Conservation (phyloP, 2,113 vertebrate genomes). For the Nettapus auritus region DNA sequence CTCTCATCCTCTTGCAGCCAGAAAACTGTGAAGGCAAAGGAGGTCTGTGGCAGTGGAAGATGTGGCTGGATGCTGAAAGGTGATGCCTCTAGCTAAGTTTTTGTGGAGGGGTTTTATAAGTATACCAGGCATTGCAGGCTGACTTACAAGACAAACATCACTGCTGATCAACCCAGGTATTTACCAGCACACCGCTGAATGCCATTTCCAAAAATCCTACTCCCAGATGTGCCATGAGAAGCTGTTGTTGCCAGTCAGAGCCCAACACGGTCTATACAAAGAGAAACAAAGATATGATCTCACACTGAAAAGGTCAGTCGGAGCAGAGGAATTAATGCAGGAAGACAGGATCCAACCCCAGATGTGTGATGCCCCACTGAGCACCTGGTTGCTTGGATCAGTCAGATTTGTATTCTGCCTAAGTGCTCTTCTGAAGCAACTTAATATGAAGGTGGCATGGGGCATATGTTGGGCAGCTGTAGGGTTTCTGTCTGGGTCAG, state of each 20-base stretch:
- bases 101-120: neutral
- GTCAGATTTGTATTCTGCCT: neutral
- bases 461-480: neutral
- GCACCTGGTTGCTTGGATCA: neutral
- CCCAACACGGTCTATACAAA: neutral
- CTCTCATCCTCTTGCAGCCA: neutral
- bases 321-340: neutral
- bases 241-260: neutral
- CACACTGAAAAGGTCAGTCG: accelerated
- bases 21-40: accelerated
- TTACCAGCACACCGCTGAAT: neutral
- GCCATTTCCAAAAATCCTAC: neutral
- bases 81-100: neutral
- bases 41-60: neutral
- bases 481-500: neutral
- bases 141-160: neutral
- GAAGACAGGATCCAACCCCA: neutral
- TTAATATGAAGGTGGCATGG: neutral
- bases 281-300: neutral
- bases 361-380: accelerated
- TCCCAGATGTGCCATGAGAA: neutral
- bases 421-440: neutral
- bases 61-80: neutral
- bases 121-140: neutral
- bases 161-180: neutral